A percentile compares a stretch with the other conserved stretches of the same genome.
Conservation (phyloP, 2,113 vertebrate genomes). For the Jaculus jaculus region DNA sequence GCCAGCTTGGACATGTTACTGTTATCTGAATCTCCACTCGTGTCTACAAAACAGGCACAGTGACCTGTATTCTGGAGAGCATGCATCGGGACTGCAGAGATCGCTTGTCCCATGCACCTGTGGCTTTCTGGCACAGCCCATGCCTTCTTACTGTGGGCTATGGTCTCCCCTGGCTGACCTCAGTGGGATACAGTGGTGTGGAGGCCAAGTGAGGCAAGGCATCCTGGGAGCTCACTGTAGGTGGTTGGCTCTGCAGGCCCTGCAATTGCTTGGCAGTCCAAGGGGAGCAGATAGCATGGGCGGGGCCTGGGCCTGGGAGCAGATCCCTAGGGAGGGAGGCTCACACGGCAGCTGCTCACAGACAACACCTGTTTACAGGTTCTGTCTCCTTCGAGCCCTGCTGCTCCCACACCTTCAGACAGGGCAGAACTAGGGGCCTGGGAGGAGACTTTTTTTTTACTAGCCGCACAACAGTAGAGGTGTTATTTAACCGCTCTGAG, state of each 20-base stretch:
- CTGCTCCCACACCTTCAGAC: neutral
- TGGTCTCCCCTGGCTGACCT: neutral
- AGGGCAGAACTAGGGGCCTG: neutral
- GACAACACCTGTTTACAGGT: slow-evolving; percentile 42
- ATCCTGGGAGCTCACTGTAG: neutral
- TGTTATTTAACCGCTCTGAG: neutral
- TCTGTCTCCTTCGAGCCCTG: neutral
- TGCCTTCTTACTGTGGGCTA: neutral
- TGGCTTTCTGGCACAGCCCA: neutral
- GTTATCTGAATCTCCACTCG: neutral
- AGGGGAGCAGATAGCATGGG: neutral
- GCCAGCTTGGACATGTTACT: neutral
- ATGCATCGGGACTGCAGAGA: neutral
- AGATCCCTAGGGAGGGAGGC: neutral
- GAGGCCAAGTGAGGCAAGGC: neutral
- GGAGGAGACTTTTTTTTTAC: neutral
- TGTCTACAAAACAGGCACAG: neutral
- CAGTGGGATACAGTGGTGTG: neutral
- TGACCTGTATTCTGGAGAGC: neutral
- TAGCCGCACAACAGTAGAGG: neutral
- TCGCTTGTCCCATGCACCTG: accelerated
- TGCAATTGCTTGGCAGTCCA: neutral
- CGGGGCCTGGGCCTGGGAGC: neutral
- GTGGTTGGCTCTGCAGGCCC: neutral
- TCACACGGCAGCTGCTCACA: neutral